Evolutionary conservation across 2,888 invertebrate species (phyloP).

Genomic region (Cephus sareptanus): DNA sequence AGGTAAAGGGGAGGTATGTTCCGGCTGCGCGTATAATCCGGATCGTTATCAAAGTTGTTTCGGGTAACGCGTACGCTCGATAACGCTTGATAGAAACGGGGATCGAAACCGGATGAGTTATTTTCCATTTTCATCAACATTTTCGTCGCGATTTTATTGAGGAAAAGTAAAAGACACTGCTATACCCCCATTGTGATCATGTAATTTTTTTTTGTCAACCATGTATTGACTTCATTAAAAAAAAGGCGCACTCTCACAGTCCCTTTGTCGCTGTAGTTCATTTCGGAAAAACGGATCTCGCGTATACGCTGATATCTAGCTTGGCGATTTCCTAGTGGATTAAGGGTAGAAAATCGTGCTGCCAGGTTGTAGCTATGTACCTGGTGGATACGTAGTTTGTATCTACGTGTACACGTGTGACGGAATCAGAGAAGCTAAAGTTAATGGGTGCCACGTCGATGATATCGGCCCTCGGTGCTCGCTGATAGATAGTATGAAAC

Average conservation of each 20-base stretch:
- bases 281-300: background rate
- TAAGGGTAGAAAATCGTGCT: no score
- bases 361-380: no score
- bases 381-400: no score
- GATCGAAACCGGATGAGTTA: no score
- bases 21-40: slow-evolving; percentile 37
- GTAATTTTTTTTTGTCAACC: no score
- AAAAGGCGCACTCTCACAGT: background rate
- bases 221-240: background rate
- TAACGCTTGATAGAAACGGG: background rate
- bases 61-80: background rate
- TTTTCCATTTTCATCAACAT: background rate
- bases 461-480: slow-evolving; percentile 16
- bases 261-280: background rate
- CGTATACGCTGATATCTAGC: background rate
- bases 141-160: background rate
- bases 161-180: background rate
- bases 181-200: no score
- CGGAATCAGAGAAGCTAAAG: no score
- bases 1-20: background rate
- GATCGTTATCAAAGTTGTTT: slow-evolving; percentile 45
- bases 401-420: no score
- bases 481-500: slow-evolving; percentile 37
- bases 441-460: no score
- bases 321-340: no score